Evolutionary conservation across 2,113 vertebrate genomes (phyloP), one percentile per base, ranked within the genome.

Genomic region (Sander vitreus): DNA sequence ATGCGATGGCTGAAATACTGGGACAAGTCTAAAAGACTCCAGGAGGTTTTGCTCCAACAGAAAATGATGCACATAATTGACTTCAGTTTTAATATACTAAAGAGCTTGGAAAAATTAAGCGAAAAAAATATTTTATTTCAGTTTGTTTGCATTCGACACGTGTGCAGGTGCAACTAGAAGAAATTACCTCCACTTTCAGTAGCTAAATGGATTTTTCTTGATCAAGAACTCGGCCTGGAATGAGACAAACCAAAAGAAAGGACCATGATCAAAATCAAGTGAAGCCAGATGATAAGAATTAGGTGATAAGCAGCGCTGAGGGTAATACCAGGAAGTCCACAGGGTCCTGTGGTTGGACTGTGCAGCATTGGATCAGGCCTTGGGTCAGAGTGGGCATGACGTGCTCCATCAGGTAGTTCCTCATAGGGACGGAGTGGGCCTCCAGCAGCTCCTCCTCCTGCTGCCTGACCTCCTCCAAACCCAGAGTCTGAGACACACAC

Each of bases 371-470:
- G 0, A 92, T 96, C 72, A 99, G 93, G 0, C 98, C 98, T 85
- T 92, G 93, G 69, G 95, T 95, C 58, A 99, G 95, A 0, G 96
- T 96, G 59, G 97, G 97, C 96, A 99, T 97, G 19, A 99, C 95
- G 0, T 96, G 93, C 57, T 93, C 92, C 93, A 95, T 95, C 86
- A 99, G 89, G 83, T 99, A 99, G 77, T 93, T 96, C 59, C 95
- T 95, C 84, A 98, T 76, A 1, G 96, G 96, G 54, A 88, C 1
- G 0, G 97, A 95, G 80, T 95, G 95, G 0, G 90, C 95, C 84
- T 97, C 95, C 81, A 98, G 47, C 27, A 96, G 76, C 54, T 97
- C 95, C 51, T 94, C 89, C 85, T 98, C 96, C 92, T 96, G 93
- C 71, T 83, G 93, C 76, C 92, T 96, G 43, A 94, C 93, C 89